Base-by-base conservation (phyloP, 2,797 vertebrate species). In the Austrolebias charrua region DNA sequence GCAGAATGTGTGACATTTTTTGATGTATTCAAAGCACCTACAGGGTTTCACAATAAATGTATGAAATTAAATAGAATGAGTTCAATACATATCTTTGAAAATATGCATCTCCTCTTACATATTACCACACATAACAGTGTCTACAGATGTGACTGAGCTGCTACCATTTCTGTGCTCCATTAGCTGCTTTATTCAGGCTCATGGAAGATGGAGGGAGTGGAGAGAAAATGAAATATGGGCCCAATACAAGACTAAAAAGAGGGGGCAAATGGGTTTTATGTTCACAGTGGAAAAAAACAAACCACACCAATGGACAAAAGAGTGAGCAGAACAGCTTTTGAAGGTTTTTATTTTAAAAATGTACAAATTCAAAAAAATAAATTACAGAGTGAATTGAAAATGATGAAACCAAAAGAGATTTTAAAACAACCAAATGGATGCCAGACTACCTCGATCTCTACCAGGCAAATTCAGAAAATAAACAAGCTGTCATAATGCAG, bases 141-240 rank as follows among this genome's bases (percentile, higher is more conserved):
- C 61, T 75, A 65, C 63, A 71, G 74, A 78, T 43, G 47, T 49
- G 75, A 65, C 80, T 68, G 69, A 55, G 66, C 66, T 55, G 80
- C 74, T 77, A 80, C 76, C 81, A 84, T 86, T 84, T 89, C 82
- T 80, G 85, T 71, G 84, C 77, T 65, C 85, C 85, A 86, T 89
- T 90, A 86, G 76, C 81, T 73, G 75, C 83, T 88, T 87, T 84
- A 86, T 86, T 87, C 88, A 80, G 83, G 78, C 75, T 78, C 81
- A 63, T 51, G n/a, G 80, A 75, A 86, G 77, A 85, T 48, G 70
- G 76, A 64, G 71, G 46, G 73, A 79, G 70, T 46, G 16, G 61
- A 55, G 48, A 78, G 75, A 29, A 53, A 56, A 61, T 69, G 55
- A 70, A 56, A 81, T 78, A 79, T 83, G 79, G 89, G 86, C 82